Evolutionary conservation across 2,888 invertebrate species (phyloP), one percentile per base, ranked within the genome.

Genomic region (Balanococcus diminutus): DNA sequence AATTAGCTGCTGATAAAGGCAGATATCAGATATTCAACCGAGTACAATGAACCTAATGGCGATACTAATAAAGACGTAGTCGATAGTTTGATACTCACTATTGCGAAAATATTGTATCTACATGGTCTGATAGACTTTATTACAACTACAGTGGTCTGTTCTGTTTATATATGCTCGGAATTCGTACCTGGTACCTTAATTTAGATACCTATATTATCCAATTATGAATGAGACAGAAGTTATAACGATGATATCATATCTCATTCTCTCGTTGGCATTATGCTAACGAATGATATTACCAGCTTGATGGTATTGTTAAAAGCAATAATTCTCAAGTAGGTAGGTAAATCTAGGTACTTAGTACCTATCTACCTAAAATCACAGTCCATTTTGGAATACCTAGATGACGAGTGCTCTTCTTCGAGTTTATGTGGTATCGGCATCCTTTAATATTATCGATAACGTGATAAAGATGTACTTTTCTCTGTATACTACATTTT

Each of bases 21-120:
- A 67, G 14, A 67, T 28, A 67, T 25, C 4, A 67, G 0, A 0
- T 67, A n/a, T n/a, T n/a, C n/a, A 25, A 28, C 6, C 67, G 14
- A 0, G 67, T 9, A 28, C 25, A 28, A 31, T 67, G 28, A 67
- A 28, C 67, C 28, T 16, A 6, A 2, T 5, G 19, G n/a, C 19
- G 56, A 56, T 56, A 28, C 56, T 22, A n/a, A n/a, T n/a, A n/a
- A 3, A 67, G 16, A 25, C 2, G 25, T 67, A 28, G 16, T 19
- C 36, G 36, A 28, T 36, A 79, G 36, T 79, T 79, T 79, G 75
- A 36, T 79, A 79, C 75, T 32, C 75, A 79, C 75, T 79, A 36
- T 79, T 79, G 75, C 75, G 75, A 79, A 79, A 79, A 19, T 79
- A 79, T 79, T 75, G 19, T 36, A n/a, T n/a, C n/a, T n/a, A 36